Conservation (phyloP, 2,888 invertebrate genomes). For the Cosmorhoe ocellata region DNA sequence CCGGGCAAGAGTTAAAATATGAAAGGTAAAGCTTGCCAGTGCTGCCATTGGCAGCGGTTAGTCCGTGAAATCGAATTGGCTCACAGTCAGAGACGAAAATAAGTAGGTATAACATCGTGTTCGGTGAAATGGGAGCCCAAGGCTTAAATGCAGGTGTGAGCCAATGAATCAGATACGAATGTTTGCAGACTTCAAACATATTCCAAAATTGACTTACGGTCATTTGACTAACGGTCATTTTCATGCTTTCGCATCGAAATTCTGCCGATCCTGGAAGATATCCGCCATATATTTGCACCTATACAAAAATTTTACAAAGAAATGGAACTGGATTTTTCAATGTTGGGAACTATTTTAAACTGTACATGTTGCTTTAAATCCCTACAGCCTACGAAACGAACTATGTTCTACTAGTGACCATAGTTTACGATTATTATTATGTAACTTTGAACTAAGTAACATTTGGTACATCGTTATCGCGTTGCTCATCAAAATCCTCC, state of each 20-base stretch:
- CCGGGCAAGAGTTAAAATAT: conserved; percentile 38
- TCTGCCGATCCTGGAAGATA: background rate
- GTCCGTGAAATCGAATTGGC: conserved; percentile 78
- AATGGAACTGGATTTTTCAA: no score
- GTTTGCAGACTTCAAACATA: conserved; percentile 28
- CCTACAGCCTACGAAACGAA: background rate
- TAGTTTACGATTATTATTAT: background rate
- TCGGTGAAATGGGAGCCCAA: conserved; percentile 54
- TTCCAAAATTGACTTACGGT: conserved; percentile 3
- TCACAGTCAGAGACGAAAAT: conserved; percentile 75
- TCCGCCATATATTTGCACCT: background rate
- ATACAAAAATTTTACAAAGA: background rate
- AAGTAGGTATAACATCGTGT: conserved; percentile 59
- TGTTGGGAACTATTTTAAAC: no score
- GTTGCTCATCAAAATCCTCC: conserved; percentile 24
- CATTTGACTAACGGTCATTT: background rate
- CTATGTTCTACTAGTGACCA: background rate
- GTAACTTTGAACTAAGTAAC: conserved; percentile 15
- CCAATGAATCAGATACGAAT: conserved; percentile 47
- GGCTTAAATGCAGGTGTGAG: conserved; percentile 48
- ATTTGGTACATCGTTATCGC: conserved; percentile 24
- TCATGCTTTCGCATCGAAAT: conserved; percentile 9
- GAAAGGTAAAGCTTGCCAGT: conserved; percentile 47
- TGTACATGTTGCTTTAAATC: no score
- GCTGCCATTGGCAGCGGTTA: conserved; percentile 64